These are phyloP conservation scores for Potorous gilbertii DNA, from an alignment of 2,797 vertebrate genomes.

Conservation along the genomic window DNA sequence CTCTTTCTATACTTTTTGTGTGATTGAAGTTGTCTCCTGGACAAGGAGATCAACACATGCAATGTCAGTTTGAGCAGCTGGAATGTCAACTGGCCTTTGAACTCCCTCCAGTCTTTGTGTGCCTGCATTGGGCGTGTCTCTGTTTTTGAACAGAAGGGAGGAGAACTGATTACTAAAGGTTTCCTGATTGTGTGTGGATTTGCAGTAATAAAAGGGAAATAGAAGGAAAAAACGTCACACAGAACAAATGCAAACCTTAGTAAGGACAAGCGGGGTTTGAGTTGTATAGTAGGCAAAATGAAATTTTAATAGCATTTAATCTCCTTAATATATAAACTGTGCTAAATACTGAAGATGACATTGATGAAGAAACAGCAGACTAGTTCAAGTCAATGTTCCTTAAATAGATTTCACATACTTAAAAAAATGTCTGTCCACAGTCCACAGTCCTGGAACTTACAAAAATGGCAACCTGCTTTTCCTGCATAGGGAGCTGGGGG, in stretches of 20 bases:
- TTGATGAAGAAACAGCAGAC: slow-evolving; percentile 34
- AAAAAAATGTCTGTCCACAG: neutral
- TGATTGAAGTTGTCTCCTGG: slow-evolving; percentile 39
- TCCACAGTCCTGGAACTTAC: neutral
- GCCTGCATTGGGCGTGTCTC: slow-evolving; percentile 62
- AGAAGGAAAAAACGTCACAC: slow-evolving; percentile 8
- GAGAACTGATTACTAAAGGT: slow-evolving; percentile 55
- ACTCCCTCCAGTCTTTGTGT: slow-evolving; percentile 41
- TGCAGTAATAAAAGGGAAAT: slow-evolving; percentile 70
- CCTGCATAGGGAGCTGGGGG: neutral
- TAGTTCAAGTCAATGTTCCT: neutral
- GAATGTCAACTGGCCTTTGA: slow-evolving; percentile 66
- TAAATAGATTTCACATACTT: accelerated
- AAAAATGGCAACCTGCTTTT: neutral
- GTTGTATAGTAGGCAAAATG: slow-evolving; percentile 15
- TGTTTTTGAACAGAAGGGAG: slow-evolving; percentile 69
- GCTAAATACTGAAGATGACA: slow-evolving; percentile 1
- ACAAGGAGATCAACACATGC: neutral
- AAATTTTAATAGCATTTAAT: slow-evolving; percentile 58
- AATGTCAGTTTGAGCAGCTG: slow-evolving; percentile 64
- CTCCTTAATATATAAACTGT: neutral
- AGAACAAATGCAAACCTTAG: slow-evolving; percentile 64
- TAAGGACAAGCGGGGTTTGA: slow-evolving; percentile 42
- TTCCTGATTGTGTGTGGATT: slow-evolving; percentile 70
- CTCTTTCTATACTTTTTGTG: neutral